phyloP scores from a whole-genome alignment of 64 coral and sea anemone genomes.

The Actinia equina region DNA sequence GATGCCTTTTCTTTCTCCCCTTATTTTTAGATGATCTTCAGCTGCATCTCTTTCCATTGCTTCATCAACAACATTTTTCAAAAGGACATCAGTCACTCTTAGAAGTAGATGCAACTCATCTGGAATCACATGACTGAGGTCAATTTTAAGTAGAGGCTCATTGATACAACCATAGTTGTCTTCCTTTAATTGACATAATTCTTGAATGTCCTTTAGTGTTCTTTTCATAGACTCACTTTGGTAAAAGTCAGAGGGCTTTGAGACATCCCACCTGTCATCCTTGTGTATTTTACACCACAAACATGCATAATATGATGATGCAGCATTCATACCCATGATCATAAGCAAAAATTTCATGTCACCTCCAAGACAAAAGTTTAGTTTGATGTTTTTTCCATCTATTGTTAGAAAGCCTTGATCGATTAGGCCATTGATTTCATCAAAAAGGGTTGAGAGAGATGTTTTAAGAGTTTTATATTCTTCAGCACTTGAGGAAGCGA shows the following conservation, averaged over 20 bases:
- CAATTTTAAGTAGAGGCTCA: too few relatives aligned
- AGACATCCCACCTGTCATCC: slow-evolving; percentile 33
- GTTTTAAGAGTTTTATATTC: slow-evolving; percentile 38
- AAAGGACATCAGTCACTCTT: slow-evolving; percentile 8
- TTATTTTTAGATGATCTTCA: slow-evolving; percentile 34
- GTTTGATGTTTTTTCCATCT: slow-evolving; percentile 4
- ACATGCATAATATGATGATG: slow-evolving; percentile 28
- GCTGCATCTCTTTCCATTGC: slow-evolving; percentile 42
- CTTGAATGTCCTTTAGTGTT: slow-evolving; percentile 1
- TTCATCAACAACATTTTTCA: slow-evolving; percentile 50
- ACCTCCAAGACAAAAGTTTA: slow-evolving; percentile 40
- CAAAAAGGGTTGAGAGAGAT: slow-evolving; percentile 26
- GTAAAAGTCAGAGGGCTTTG: not conserved
- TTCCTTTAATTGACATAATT: not conserved
- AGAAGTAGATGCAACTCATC: slow-evolving; percentile 45
- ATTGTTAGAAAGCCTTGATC: not conserved
- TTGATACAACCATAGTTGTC: slow-evolving; percentile 24
- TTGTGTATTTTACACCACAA: slow-evolving; percentile 50
- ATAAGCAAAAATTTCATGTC: slow-evolving; percentile 40
- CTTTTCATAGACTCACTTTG: not conserved
- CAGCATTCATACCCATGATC: slow-evolving; percentile 37
- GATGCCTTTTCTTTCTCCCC: slow-evolving; percentile 11
- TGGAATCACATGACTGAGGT: slow-evolving; percentile 5
- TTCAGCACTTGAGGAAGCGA: too few relatives aligned
- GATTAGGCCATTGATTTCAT: slow-evolving; percentile 21